Conservation (phyloP, 37 sponge, comb jelly and placozoan genomes). For the Eunapius fragilis region DNA sequence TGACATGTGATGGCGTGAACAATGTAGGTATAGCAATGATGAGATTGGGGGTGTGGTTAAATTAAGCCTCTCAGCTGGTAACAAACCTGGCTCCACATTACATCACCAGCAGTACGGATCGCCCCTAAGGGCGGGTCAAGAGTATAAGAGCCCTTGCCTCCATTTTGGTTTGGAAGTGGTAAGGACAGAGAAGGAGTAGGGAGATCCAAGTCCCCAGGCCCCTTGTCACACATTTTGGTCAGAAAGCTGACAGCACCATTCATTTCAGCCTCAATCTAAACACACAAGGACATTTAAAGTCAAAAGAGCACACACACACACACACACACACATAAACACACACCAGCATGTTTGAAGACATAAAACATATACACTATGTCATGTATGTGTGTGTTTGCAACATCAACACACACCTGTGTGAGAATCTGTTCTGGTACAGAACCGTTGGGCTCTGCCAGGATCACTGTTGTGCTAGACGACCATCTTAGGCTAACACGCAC, state of each 20-base stretch:
- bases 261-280: slow-evolving; percentile 16
- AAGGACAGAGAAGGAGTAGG: background rate
- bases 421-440: slow-evolving; percentile 28
- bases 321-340: background rate
- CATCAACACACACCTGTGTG: slow-evolving; percentile 8
- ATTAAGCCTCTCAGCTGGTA: background rate
- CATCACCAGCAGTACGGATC: background rate
- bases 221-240: slow-evolving; percentile 1
- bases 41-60: slow-evolving; percentile 2
- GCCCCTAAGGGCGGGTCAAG: background rate
- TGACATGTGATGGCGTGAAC: too few relatives aligned
- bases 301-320: background rate
- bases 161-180: background rate
- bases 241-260: slow-evolving; percentile 12
- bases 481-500: slow-evolving; percentile 18
- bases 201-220: background rate
- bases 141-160: background rate
- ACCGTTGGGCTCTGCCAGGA: slow-evolving; percentile 26
- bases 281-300: background rate
- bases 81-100: background rate
- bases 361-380: background rate
- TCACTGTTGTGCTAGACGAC: background rate
- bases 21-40: too few relatives aligned
- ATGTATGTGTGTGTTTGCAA: background rate
- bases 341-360: too few relatives aligned